Conservation (phyloP, 2,888 invertebrate genomes). For the Nudaria mundana region DNA sequence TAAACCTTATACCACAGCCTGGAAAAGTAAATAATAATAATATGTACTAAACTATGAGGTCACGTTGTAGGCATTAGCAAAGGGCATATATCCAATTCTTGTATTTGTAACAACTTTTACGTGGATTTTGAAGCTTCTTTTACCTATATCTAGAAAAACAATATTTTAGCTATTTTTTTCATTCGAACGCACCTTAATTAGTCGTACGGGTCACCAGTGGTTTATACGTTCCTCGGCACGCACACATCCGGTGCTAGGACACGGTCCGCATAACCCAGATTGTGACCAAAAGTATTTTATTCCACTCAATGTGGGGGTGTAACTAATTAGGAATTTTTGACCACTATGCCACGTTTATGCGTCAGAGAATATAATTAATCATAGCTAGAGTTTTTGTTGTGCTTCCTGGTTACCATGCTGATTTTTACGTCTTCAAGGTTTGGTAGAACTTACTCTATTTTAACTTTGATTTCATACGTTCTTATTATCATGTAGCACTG, state of each 20-base stretch:
- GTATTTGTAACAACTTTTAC: too few species aligned
- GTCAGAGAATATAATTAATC: slow-evolving; percentile 30
- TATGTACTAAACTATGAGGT: too few species aligned
- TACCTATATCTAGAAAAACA: too few species aligned
- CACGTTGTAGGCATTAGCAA: too few species aligned
- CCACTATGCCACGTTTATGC: slow-evolving; percentile 25
- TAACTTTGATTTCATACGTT: too few species aligned
- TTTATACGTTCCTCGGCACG: slow-evolving; percentile 32
- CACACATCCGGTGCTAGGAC: slow-evolving; percentile 49
- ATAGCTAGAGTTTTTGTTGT: slow-evolving; percentile 21
- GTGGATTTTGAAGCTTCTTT: too few species aligned
- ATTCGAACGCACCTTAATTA: slow-evolving; percentile 26
- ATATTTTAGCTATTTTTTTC: too few species aligned
- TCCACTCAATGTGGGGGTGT: slow-evolving; percentile 34
- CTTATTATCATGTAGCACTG: too few species aligned
- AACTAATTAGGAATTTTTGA: slow-evolving; percentile 53
- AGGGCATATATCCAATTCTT: too few species aligned
- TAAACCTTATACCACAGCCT: too few species aligned
- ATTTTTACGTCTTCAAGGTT: background rate
- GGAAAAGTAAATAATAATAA: too few species aligned
- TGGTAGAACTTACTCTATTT: background rate
- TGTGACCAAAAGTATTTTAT: slow-evolving; percentile 44
- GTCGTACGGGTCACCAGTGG: slow-evolving; percentile 20
- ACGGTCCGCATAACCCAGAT: slow-evolving; percentile 52
- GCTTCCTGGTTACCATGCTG: slow-evolving; percentile 12